Evolutionary conservation across 1,140 invertebrate species (phyloP).

Genomic region (Drosophila carrolli): DNA sequence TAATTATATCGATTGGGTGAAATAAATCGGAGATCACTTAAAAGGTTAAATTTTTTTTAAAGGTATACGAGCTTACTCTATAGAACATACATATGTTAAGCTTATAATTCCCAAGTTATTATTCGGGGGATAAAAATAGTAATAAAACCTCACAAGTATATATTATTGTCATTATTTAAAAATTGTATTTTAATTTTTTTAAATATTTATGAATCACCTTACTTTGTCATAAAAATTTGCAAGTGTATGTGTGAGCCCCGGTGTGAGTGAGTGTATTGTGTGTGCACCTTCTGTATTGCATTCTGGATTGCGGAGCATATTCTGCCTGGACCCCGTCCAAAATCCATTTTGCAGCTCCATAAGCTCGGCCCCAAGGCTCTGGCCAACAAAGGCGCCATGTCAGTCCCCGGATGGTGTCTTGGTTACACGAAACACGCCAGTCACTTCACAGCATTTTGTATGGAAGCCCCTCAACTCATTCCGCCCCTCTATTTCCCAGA

Average conservation of each 20-base stretch:
- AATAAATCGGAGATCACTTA: too few relatives aligned
- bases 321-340: slow-evolving; percentile 29
- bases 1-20: too few relatives aligned
- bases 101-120: too few relatives aligned
- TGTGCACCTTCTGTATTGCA: slow-evolving; percentile 26
- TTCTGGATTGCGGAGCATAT: slow-evolving; percentile 23
- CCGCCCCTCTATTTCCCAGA: background rate
- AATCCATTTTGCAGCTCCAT: slow-evolving; percentile 67
- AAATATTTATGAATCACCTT: background rate
- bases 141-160: too few relatives aligned
- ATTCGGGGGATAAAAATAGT: too few relatives aligned
- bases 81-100: too few relatives aligned
- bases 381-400: slow-evolving; percentile 47
- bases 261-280: slow-evolving; percentile 5
- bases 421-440: slow-evolving; percentile 46
- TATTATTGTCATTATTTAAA: too few relatives aligned
- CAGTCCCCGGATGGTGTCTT: slow-evolving; percentile 27
- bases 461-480: slow-evolving; percentile 6
- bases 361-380: slow-evolving; percentile 49
- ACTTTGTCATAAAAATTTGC: background rate
- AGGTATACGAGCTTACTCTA: too few relatives aligned
- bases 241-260: slow-evolving; percentile 12
- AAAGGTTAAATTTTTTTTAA: too few relatives aligned
- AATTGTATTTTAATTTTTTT: too few relatives aligned
- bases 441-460: slow-evolving; percentile 47